Percentiles rank a stretch among this genome's conserved stretches.
Evolutionary conservation across 2,113 vertebrate species (phyloP).

Genomic region (Miniopterus natalensis): DNA sequence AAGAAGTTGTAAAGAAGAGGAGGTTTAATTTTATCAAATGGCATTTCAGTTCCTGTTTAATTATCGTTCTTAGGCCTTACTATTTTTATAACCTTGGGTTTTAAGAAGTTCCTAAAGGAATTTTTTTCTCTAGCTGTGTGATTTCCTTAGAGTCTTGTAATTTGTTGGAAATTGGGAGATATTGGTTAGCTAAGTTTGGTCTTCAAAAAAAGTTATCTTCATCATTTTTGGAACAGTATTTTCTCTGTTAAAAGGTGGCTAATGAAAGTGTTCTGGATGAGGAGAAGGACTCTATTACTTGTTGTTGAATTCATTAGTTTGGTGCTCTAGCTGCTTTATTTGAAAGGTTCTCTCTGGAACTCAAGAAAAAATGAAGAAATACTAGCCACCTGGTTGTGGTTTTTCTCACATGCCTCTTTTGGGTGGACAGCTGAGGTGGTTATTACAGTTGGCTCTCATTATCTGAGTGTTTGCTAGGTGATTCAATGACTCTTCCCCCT

Average conservation of each 20-base stretch:
- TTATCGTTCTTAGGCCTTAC: not conserved
- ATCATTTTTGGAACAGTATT: conserved; percentile 41
- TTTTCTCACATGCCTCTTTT: conserved; percentile 68
- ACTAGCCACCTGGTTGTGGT: conserved; percentile 75
- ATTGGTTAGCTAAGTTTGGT: conserved; percentile 18
- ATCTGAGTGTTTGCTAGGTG: conserved; percentile 59
- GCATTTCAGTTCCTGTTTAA: conserved; percentile 49
- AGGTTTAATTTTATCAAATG: conserved; percentile 57
- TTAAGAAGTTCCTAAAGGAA: conserved; percentile 24
- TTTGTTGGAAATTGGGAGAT: conserved; percentile 33
- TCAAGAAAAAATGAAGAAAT: conserved; percentile 56
- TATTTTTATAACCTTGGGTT: conserved; percentile 33
- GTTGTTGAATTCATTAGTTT: conserved; percentile 46
- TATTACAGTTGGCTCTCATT: conserved; percentile 69
- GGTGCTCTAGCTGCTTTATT: conserved; percentile 55
- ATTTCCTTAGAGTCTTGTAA: conserved; percentile 58
- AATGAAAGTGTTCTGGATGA: conserved; percentile 17
- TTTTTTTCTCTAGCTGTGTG: conserved; percentile 51
- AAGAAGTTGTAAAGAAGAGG: conserved; percentile 22
- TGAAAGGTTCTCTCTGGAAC: conserved; percentile 51
- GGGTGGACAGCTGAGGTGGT: conserved; percentile 72
- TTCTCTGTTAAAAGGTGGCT: conserved; percentile 53
- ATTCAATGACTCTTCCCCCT: conserved; percentile 54
- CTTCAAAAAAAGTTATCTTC: conserved; percentile 35
- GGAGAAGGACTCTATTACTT: conserved; percentile 9